phyloP scores from a whole-genome alignment of 1,140 invertebrate species.

The Drosophila busckii region DNA sequence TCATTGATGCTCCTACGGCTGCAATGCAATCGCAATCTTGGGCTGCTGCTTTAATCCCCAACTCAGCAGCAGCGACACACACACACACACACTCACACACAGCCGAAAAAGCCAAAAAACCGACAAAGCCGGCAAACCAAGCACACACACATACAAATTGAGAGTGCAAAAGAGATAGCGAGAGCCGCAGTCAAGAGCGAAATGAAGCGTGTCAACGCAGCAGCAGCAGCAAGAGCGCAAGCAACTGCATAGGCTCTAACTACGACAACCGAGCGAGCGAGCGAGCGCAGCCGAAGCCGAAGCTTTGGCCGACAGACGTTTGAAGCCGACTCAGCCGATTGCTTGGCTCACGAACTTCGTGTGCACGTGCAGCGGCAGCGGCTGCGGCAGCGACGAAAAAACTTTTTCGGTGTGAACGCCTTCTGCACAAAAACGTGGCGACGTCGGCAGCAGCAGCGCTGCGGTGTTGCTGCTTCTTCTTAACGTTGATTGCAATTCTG shows the following conservation, averaged over 20 bases:
- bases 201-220: not conserved
- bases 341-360: conserved; percentile 41
- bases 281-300: conserved; percentile 12
- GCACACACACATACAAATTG: not conserved
- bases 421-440: conserved; percentile 72
- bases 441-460: conserved; percentile 15
- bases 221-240: not conserved
- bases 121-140: conserved; percentile 27
- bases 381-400: conserved; percentile 29
- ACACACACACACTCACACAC: too few relatives aligned
- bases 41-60: too few relatives aligned
- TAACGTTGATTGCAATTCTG: too few relatives aligned
- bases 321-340: not conserved
- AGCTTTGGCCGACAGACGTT: not conserved
- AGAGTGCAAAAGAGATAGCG: conserved; percentile 4
- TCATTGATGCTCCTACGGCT: conserved; percentile 22
- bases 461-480: too few relatives aligned
- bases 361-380: conserved; percentile 56
- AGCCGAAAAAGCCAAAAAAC: conserved; percentile 18
- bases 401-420: conserved; percentile 68
- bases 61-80: too few relatives aligned
- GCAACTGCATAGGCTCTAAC: conserved; percentile 3
- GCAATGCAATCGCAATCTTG: conserved; percentile 22
- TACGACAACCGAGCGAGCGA: not conserved
- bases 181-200: conserved; percentile 2